A percentile compares a stretch with the other conserved stretches of the same genome.
phyloP scores from a whole-genome alignment of 2,797 vertebrate species.

The Lepus townsendii region DNA sequence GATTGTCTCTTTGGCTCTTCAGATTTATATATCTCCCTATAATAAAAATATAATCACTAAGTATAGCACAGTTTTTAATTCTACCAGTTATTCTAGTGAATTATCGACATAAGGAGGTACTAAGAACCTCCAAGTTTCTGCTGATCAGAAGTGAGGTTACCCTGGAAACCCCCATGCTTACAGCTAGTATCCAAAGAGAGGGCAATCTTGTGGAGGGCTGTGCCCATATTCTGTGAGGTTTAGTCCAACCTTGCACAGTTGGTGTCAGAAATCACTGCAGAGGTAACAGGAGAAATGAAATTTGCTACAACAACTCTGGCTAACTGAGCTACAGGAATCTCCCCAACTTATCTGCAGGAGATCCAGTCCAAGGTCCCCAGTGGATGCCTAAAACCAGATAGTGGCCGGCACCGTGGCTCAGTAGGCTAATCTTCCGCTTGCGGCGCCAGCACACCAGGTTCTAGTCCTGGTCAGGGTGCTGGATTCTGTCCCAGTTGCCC shows the following conservation, averaged over 20 bases:
- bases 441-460: too few relatives aligned
- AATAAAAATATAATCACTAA: not conserved
- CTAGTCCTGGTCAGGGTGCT: too few relatives aligned
- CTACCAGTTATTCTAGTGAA: not conserved
- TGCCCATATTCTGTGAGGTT: not conserved
- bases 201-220: not conserved
- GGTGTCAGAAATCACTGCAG: not conserved
- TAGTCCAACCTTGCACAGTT: not conserved
- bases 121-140: not conserved
- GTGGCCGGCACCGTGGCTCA: too few relatives aligned
- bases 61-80: not conserved
- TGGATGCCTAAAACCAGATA: not conserved
- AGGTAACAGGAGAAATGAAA: not conserved
- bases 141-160: not conserved
- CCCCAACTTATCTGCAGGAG: not conserved
- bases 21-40: not conserved
- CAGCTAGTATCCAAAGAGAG: not conserved
- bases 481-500: too few relatives aligned
- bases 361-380: not conserved
- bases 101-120: not conserved
- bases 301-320: not conserved
- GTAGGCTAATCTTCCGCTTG: too few relatives aligned
- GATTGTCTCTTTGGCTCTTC: not conserved
- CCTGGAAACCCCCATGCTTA: not conserved
- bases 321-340: not conserved